Conservation (phyloP, 2,888 invertebrate species). For the Amblyteles armatorius region DNA sequence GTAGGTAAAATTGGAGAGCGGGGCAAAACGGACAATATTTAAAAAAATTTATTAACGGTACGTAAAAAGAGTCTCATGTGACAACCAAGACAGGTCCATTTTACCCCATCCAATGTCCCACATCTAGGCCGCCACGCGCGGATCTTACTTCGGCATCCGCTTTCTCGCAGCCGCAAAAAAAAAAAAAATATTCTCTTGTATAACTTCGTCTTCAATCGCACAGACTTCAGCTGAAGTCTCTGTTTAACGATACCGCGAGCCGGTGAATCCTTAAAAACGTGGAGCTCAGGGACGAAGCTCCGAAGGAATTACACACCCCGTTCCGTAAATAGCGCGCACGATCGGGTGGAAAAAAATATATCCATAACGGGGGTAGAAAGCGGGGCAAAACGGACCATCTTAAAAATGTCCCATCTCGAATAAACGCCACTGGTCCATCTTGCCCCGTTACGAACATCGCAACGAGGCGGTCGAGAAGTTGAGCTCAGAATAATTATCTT, state of each 20-base stretch:
- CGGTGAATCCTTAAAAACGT: conserved; percentile 83
- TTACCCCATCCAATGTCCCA: no score
- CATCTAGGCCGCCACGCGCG: no score
- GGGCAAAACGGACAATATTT: no score
- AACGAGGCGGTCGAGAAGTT: background rate
- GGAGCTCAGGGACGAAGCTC: conserved; percentile 69
- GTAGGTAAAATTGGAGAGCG: no score
- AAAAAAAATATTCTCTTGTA: conserved; percentile 67
- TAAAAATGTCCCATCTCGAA: no score
- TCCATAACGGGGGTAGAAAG: background rate
- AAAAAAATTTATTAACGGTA: no score
- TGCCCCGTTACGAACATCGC: background rate
- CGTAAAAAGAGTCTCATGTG: no score
- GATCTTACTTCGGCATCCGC: no score
- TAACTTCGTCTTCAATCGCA: conserved; percentile 71
- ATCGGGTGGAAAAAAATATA: background rate
- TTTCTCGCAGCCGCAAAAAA: background rate
- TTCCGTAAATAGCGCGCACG: conserved; percentile 76
- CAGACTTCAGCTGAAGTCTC: conserved; percentile 38
- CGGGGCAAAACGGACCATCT: no score
- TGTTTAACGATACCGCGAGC: conserved; percentile 81
- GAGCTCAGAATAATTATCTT: conserved; percentile 33
- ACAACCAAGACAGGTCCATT: no score
- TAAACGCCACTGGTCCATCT: no score
- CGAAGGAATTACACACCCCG: conserved; percentile 72